These are phyloP conservation scores for Cantharis rufa DNA, from an alignment of 2,888 invertebrate species.

Conservation along the genomic window DNA sequence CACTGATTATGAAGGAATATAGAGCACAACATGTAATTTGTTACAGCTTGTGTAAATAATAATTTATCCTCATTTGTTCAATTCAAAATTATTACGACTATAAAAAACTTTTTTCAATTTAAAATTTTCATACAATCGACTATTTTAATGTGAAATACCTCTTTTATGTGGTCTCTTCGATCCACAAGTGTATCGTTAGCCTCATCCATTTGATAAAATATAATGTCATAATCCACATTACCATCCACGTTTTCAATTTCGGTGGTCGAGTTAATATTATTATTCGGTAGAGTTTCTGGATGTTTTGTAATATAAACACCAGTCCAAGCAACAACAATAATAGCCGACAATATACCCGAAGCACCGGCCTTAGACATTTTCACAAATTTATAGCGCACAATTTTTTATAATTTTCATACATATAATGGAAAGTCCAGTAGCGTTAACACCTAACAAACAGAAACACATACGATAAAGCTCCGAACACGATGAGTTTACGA, in stretches of 20 bases:
- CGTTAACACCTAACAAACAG: not conserved
- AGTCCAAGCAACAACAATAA: constrained; percentile 60
- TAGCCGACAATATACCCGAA: constrained; percentile 56
- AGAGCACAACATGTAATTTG: no score
- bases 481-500: not conserved
- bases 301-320: constrained; percentile 58
- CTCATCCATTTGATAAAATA: constrained; percentile 17
- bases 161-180: constrained; percentile 7
- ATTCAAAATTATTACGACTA: no score
- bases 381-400: not conserved
- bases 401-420: not conserved
- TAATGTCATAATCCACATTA: constrained; percentile 19
- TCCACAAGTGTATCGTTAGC: constrained; percentile 9
- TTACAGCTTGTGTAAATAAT: no score
- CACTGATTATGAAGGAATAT: no score
- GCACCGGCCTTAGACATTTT: constrained; percentile 43
- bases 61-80: no score
- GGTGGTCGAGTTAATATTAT: not conserved
- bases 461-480: not conserved
- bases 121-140: not conserved
- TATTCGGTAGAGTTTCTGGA: not conserved
- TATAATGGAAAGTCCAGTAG: not conserved
- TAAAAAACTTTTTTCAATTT: not conserved
- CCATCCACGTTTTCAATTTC: not conserved
- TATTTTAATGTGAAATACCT: constrained; percentile 5